These are phyloP conservation scores for Takifugu flavidus DNA, from an alignment of 2,113 vertebrate species.

Conservation along the genomic window DNA sequence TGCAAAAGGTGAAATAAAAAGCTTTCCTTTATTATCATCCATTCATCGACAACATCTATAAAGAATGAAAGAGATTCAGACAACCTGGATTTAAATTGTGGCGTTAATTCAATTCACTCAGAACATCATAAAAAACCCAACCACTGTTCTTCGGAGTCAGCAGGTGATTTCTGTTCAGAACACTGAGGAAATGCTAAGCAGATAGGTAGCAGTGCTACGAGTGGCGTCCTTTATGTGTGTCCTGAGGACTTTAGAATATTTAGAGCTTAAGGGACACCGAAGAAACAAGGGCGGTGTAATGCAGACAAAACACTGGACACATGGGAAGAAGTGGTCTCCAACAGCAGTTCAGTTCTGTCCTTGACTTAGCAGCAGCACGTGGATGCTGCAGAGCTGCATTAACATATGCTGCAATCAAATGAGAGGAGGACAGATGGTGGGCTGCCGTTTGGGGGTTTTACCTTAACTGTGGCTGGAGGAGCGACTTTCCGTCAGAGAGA, in stretches of 20 bases:
- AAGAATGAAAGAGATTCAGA: too few species aligned
- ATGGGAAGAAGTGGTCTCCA: conserved; percentile 56
- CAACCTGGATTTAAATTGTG: too few species aligned
- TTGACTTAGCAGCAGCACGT: conserved; percentile 64
- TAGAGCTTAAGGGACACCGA: conserved; percentile 5
- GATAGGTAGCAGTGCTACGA: too few species aligned
- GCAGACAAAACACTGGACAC: conserved; percentile 50
- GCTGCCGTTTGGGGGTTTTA: conserved; percentile 49
- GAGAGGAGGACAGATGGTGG: conserved; percentile 68
- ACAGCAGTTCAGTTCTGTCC: conserved; percentile 62
- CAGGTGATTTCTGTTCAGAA: too few species aligned
- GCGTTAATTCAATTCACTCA: too few species aligned
- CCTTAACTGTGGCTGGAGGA: conserved; percentile 14
- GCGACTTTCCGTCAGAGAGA: neutral
- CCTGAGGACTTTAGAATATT: conserved; percentile 1
- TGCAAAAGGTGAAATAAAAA: too few species aligned
- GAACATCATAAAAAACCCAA: too few species aligned
- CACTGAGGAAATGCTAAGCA: too few species aligned
- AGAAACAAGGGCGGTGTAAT: conserved; percentile 1
- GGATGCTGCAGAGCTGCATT: conserved; percentile 60
- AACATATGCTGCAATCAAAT: conserved; percentile 71
- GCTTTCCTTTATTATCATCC: too few species aligned
- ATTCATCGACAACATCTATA: too few species aligned
- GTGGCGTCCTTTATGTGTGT: neutral
- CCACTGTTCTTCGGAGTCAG: too few species aligned